Conservation (phyloP, 2,797 vertebrate genomes). For the Sebastes wilsoni region DNA sequence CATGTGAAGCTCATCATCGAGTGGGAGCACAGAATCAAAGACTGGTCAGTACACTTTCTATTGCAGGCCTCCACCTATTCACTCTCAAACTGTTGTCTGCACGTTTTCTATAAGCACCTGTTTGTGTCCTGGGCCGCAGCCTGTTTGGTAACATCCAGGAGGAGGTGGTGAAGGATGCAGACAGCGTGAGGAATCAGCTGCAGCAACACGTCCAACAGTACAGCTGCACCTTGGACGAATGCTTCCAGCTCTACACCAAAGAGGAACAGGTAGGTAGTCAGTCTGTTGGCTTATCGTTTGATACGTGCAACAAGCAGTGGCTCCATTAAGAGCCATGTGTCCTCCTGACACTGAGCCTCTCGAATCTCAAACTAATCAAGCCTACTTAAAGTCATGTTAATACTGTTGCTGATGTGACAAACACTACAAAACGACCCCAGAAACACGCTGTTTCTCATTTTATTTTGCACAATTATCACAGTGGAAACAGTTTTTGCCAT, state of each 20-base stretch:
- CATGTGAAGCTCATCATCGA: constrained; percentile 92
- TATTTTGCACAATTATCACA: too few relatives aligned
- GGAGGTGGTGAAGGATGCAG: constrained; percentile 89
- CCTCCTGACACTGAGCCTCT: not conserved
- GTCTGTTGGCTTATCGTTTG: constrained; percentile 64
- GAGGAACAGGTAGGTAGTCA: constrained; percentile 93
- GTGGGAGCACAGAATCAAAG: constrained; percentile 90
- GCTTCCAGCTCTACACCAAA: constrained; percentile 97
- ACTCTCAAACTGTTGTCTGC: not conserved
- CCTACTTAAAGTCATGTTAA: not conserved
- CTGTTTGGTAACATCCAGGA: constrained; percentile 91
- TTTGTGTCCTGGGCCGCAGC: constrained; percentile 64
- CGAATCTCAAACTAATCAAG: not conserved
- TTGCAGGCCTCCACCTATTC: not conserved
- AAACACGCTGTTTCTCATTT: too few relatives aligned
- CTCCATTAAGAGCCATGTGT: not conserved
- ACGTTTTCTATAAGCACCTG: not conserved
- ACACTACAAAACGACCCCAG: too few relatives aligned
- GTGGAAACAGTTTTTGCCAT: accelerated
- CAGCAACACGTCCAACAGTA: constrained; percentile 89
- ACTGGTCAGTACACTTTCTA: constrained; percentile 85
- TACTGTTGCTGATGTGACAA: not conserved
- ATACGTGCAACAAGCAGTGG: not conserved
- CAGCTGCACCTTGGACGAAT: constrained; percentile 92
- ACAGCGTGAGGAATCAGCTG: constrained; percentile 88